Conservation (phyloP, 2,113 vertebrate genomes). For the Rostratula benghalensis region DNA sequence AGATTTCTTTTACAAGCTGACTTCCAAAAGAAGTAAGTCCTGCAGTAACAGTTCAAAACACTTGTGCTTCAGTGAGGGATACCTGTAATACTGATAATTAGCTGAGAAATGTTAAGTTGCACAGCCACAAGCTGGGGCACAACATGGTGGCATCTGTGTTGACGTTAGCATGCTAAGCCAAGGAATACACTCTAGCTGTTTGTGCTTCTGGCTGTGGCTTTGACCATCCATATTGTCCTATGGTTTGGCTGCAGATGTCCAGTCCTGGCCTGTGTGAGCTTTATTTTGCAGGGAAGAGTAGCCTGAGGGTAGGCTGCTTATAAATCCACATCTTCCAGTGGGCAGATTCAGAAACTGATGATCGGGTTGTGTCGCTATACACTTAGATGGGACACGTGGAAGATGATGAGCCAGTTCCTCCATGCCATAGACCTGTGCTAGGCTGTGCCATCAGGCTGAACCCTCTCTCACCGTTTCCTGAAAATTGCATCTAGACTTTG, state of each 20-base stretch:
- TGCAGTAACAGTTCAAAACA: background rate
- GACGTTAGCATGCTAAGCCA: background rate
- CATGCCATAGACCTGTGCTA: background rate
- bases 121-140: background rate
- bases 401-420: background rate
- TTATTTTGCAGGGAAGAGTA: background rate
- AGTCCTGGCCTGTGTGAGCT: background rate
- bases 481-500: background rate
- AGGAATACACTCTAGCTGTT: background rate
- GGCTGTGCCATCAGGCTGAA: background rate
- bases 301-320: background rate
- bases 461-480: background rate
- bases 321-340: background rate
- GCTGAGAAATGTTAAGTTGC: too few relatives aligned
- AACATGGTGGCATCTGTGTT: fast-evolving
- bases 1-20: background rate
- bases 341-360: background rate
- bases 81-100: background rate
- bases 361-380: background rate
- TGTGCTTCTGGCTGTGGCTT: background rate
- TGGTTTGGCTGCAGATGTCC: background rate
- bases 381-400: background rate
- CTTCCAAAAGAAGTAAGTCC: background rate
- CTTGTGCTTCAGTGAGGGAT: background rate
- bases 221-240: background rate